A percentile compares a stretch with the other conserved stretches of the same genome.
These are phyloP conservation scores for Halictus quadricinctus DNA, from an alignment of 2,888 invertebrate species.

Conservation along the genomic window DNA sequence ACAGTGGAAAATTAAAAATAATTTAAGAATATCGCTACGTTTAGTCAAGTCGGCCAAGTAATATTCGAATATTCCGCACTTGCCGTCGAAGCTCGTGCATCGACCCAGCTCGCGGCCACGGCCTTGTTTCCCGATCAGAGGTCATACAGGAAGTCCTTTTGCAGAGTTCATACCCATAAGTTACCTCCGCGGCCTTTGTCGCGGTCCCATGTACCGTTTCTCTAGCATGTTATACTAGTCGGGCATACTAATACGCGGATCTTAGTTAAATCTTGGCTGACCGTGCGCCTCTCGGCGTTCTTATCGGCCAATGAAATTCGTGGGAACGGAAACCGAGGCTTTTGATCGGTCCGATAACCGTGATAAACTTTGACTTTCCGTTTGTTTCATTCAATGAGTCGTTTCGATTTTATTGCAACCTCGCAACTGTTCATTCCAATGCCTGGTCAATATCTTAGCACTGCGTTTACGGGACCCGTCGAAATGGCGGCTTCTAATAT, in stretches of 20 bases:
- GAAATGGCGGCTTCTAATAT: too few relatives aligned
- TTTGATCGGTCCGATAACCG: neutral
- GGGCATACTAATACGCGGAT: slow-evolving; percentile 56
- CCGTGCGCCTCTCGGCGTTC: neutral
- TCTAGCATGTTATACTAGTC: slow-evolving; percentile 55
- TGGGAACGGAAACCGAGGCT: slow-evolving; percentile 39
- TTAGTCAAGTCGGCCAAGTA: too few relatives aligned
- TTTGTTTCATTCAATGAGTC: neutral
- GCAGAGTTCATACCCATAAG: slow-evolving; percentile 64
- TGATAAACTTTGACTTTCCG: neutral
- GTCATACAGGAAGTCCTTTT: slow-evolving; percentile 63
- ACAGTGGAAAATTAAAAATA: too few relatives aligned
- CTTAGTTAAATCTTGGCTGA: slow-evolving; percentile 50
- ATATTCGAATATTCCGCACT: slow-evolving; percentile 22
- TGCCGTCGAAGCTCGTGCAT: slow-evolving; percentile 31
- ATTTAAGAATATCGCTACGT: too few relatives aligned
- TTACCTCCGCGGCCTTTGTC: slow-evolving; percentile 59
- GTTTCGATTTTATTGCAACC: neutral
- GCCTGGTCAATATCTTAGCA: neutral
- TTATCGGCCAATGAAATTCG: slow-evolving; percentile 55
- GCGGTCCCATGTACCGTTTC: slow-evolving; percentile 57
- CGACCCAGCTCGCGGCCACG: slow-evolving; percentile 53
- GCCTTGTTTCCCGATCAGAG: slow-evolving; percentile 62
- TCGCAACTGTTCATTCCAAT: neutral
- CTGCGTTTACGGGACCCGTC: too few relatives aligned